Conservation (phyloP, 2,113 vertebrate genomes). For the Callipepla californica region DNA sequence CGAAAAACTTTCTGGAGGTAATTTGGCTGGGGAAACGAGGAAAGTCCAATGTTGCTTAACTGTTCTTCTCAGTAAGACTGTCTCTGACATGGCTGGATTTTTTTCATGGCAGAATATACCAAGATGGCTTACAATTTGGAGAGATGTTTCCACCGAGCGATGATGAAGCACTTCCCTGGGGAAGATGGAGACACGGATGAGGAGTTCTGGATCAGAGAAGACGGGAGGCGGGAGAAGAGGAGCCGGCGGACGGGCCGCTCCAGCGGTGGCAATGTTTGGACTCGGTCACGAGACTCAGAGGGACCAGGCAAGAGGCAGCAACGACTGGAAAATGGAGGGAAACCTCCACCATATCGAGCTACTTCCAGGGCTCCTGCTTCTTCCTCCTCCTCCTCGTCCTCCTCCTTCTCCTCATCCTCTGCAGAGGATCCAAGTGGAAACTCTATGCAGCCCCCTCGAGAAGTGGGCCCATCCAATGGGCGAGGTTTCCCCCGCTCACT, state of each 20-base stretch:
- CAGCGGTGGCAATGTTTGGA: constrained; percentile 77
- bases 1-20: background rate
- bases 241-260: constrained; percentile 78
- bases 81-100: background rate
- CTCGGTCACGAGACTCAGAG: constrained; percentile 82
- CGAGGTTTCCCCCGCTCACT: constrained; percentile 74
- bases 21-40: background rate
- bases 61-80: background rate
- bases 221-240: constrained; percentile 90
- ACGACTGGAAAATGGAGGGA: constrained; percentile 80
- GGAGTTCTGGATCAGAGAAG: constrained; percentile 89
- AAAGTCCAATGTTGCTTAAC: background rate
- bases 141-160: constrained; percentile 92
- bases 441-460: constrained; percentile 56
- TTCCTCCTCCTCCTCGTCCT: constrained; percentile 59
- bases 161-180: constrained; percentile 94
- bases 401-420: constrained; percentile 58
- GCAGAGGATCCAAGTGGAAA: constrained; percentile 52
- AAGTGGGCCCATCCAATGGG: constrained; percentile 71
- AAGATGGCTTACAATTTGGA: constrained; percentile 96
- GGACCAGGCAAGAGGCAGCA: constrained; percentile 81
- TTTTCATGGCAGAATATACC: constrained; percentile 87
- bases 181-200: constrained; percentile 98
- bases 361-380: constrained; percentile 63
- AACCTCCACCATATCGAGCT: constrained; percentile 74